Conservation (phyloP, 2,888 invertebrate species). For the Mactromeris polynyma region DNA sequence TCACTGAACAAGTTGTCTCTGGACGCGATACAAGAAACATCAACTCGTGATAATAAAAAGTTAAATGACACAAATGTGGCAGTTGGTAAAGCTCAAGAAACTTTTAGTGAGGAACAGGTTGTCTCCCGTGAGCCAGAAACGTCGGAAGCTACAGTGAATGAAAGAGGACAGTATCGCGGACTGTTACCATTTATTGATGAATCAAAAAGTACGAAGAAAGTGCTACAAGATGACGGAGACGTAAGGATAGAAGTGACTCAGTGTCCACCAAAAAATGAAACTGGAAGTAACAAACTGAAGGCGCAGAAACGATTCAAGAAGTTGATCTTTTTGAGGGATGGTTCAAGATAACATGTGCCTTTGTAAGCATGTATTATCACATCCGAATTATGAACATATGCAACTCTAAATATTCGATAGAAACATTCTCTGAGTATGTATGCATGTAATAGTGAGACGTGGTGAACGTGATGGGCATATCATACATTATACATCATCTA, state of each 20-base stretch:
- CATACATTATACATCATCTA: too few species aligned
- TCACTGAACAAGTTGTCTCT: not conserved
- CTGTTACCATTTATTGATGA: conserved; percentile 36
- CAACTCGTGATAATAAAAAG: conserved; percentile 3
- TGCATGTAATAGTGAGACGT: too few species aligned
- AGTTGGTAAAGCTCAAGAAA: not conserved
- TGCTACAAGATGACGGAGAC: conserved; percentile 67
- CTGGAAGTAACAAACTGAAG: conserved; percentile 66
- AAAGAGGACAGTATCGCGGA: not conserved
- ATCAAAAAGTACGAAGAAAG: conserved; percentile 55
- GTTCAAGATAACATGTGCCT: conserved; percentile 22
- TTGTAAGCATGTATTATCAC: not conserved
- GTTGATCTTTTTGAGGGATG: conserved; percentile 72
- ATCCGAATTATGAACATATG: not conserved
- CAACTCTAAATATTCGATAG: too few species aligned
- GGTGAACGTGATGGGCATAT: too few species aligned
- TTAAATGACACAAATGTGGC: not conserved
- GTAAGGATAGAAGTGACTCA: conserved; percentile 70
- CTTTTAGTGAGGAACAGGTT: not conserved
- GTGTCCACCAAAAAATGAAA: conserved; percentile 68
- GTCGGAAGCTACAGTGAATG: not conserved
- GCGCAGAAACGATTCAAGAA: conserved; percentile 74
- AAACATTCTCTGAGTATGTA: too few species aligned
- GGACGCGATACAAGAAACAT: conserved; percentile 22
- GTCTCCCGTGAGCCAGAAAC: not conserved